phyloP scores from a whole-genome alignment of 2,888 invertebrate species.

The Mesorhabditis sp. region DNA sequence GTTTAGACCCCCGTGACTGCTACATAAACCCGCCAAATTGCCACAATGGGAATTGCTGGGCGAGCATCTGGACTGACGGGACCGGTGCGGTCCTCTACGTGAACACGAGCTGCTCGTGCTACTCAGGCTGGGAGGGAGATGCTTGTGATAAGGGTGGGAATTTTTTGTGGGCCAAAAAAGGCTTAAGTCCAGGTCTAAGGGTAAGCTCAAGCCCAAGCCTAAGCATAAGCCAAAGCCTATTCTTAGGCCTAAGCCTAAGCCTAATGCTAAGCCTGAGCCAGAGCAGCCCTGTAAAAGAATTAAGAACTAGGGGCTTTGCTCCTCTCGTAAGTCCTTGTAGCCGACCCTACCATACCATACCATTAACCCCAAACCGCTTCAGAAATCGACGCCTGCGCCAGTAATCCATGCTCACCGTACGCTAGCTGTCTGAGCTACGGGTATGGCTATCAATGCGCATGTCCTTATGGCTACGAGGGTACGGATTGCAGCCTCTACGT shows the following conservation, averaged over 20 bases:
- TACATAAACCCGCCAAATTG: background rate
- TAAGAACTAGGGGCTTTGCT: no score
- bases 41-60: background rate
- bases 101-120: background rate
- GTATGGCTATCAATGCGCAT: background rate
- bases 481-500: background rate
- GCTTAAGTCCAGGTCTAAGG: no score
- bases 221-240: no score
- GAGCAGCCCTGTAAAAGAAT: no score
- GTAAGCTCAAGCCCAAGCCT: no score
- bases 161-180: no score
- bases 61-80: background rate
- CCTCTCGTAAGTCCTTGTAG: no score
- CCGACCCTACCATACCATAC: no score
- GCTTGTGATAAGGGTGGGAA: background rate
- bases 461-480: background rate
- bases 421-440: background rate
- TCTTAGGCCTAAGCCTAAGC: no score
- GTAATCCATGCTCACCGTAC: background rate
- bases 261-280: no score
- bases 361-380: background rate
- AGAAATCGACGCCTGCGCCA: conserved; percentile 1
- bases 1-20: background rate
- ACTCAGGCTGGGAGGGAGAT: background rate
- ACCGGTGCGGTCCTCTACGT: background rate